Percentiles rank a stretch among this genome's conserved stretches.
Conservation (phyloP, 2,797 vertebrate genomes). For the Acomys russatus region DNA sequence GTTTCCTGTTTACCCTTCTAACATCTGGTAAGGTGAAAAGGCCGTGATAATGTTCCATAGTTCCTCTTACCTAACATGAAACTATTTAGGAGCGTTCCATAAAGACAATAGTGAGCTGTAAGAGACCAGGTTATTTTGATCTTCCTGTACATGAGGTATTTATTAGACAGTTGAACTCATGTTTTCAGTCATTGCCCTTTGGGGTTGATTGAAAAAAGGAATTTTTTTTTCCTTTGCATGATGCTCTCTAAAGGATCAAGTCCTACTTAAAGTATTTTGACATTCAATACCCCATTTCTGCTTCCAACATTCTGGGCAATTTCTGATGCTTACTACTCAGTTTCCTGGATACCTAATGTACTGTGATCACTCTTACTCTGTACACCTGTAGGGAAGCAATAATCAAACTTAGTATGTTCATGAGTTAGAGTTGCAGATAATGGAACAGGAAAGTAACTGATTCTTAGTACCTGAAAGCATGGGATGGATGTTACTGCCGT, state of each 20-base stretch:
- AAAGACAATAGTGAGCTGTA: background rate
- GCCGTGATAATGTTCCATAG: conserved; percentile 22
- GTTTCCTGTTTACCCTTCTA: conserved; percentile 6
- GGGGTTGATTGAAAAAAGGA: conserved; percentile 22
- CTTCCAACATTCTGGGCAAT: background rate
- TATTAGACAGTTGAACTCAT: background rate
- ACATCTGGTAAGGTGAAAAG: background rate
- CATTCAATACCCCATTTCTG: background rate
- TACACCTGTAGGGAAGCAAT: background rate
- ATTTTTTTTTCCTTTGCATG: background rate
- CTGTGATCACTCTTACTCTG: background rate
- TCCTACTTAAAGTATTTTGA: conserved; percentile 13
- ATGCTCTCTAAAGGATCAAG: background rate
- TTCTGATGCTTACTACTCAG: background rate
- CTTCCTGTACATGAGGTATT: conserved; percentile 32
- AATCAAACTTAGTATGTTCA: conserved; percentile 12
- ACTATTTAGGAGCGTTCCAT: background rate
- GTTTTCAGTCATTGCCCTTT: conserved; percentile 38
- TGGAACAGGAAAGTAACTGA: background rate
- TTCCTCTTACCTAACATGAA: conserved; percentile 20
- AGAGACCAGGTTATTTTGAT: conserved; percentile 23
- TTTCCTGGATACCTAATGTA: conserved; percentile 42
- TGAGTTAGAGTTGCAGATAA: background rate
- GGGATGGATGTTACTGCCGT: conserved; percentile 29
- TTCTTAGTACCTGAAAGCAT: conserved; percentile 75